A percentile compares a stretch with the other conserved stretches of the same genome.
Conservation (phyloP, 2,888 invertebrate genomes). For the Lithophane leautieri region DNA sequence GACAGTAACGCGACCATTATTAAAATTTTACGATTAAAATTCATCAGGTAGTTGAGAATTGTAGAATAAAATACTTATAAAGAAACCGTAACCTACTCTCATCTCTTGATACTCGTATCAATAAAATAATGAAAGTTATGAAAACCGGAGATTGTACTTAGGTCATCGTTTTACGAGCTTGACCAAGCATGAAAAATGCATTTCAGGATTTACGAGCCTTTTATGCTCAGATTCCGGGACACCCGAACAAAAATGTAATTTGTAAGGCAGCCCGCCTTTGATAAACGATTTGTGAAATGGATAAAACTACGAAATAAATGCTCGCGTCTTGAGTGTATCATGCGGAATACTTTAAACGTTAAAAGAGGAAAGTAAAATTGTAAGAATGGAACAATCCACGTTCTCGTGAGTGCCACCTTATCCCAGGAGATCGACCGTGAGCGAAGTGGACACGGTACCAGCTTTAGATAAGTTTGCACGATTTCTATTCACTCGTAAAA, state of each 20-base stretch:
- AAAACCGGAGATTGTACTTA: conserved; percentile 59
- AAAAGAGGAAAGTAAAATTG: conserved; percentile 37
- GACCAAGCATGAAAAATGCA: conserved; percentile 83
- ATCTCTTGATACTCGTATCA: background rate
- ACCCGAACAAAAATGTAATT: conserved; percentile 80
- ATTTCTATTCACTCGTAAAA: conserved; percentile 42
- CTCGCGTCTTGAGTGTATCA: conserved; percentile 29
- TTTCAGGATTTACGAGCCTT: conserved; percentile 79
- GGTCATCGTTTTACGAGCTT: conserved; percentile 77
- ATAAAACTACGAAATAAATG: conserved; percentile 59
- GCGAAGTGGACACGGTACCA: conserved; percentile 53
- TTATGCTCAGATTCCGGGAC: conserved; percentile 78
- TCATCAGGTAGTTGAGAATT: conserved; percentile 1
- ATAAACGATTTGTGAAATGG: conserved; percentile 69
- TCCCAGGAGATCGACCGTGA: conserved; percentile 47
- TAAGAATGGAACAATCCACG: conserved; percentile 47
- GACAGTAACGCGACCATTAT: conserved; percentile 15
- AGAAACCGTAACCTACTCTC: background rate
- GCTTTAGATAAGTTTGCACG: conserved; percentile 39
- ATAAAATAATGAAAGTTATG: conserved; percentile 61
- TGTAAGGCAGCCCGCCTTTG: conserved; percentile 73
- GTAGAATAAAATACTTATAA: conserved; percentile 3
- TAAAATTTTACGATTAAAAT: conserved; percentile 33
- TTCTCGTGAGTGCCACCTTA: conserved; percentile 49
- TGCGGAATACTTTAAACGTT: conserved; percentile 28